Evolutionary conservation across 2,797 vertebrate genomes (phyloP), one percentile per base, ranked within the genome.

Genomic region (Clarias pachynema): DNA sequence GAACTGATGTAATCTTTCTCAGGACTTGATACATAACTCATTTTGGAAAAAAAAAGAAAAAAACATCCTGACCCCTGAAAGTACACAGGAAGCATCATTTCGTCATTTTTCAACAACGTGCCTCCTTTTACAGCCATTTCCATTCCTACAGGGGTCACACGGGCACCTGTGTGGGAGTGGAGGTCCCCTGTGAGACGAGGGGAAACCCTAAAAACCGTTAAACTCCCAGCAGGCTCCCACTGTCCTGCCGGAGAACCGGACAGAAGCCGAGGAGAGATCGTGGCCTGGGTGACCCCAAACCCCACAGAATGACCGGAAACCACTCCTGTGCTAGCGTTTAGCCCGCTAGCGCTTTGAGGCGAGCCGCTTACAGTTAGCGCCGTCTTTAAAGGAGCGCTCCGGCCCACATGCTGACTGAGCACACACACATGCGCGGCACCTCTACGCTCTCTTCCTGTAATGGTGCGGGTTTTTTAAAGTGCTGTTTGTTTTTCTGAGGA

Each of bases 231-330:
- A n/a, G 74, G 75, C 65, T 74, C 74, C 81, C 49, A 31, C 34
- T 77, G 80, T 60, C 16, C 84, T 16, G 49, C 70, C 6, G 4
- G 34, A n/a, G 65, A 86, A 86, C 75, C 66, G 73, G 44, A 44
- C 79, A 73, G 73, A 34, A 81, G 29, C 14, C 40, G 60, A 72
- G 0, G 3, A 79, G 56, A 3, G 49, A 44, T 8, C 24, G 8
- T n/a, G 82, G 57, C 81, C 85, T n/a, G 57, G 53, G 60, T 60
- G 86, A 79, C 68, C 84, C 78, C 73, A 53, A 34, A 49, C 37
- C 14, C 24, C 18, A 75, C n/a, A 80, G 81, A 87, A 87, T 88
- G 84, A 84, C 60, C 83, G 83, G 86, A 87, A 84, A 65, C 62
- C 53, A 18, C 69, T 74, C 57, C 82, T 31, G 82, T 5, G 70